Evolutionary conservation across 2,888 invertebrate species (phyloP).

Genomic region (Platycheirus albimanus): DNA sequence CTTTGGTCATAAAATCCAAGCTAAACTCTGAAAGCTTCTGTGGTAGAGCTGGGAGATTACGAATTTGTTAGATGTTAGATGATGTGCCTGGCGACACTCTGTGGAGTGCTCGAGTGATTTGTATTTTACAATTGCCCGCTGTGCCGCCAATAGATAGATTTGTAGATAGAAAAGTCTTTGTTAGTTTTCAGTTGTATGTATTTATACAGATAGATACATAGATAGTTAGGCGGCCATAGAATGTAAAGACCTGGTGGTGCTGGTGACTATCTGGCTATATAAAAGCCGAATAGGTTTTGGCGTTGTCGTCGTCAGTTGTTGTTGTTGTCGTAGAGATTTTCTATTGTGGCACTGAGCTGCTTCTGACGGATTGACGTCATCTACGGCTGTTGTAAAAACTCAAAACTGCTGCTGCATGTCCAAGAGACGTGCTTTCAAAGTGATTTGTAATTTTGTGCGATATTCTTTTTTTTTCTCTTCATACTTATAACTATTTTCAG

Average conservation of each 20-base stretch:
- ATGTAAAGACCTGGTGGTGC: constrained; percentile 26
- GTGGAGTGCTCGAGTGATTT: constrained; percentile 62
- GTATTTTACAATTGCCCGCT: constrained; percentile 59
- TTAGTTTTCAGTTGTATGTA: not conserved
- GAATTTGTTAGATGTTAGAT: constrained; percentile 45
- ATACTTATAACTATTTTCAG: constrained; percentile 11
- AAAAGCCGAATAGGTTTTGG: constrained; percentile 32
- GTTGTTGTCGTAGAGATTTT: not conserved
- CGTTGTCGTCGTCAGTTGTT: not conserved
- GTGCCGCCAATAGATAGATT: constrained; percentile 49
- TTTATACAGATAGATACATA: constrained; percentile 23
- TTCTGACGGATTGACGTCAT: constrained; percentile 62
- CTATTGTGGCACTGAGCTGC: constrained; percentile 11
- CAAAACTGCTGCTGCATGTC: constrained; percentile 62
- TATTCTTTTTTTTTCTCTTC: constrained; percentile 35
- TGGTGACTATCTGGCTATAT: constrained; percentile 37
- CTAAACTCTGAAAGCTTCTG: constrained; percentile 62
- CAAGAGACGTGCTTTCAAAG: constrained; percentile 70
- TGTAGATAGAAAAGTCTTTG: constrained; percentile 33
- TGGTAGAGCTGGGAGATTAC: constrained; percentile 25
- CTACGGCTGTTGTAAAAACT: constrained; percentile 31
- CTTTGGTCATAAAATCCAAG: constrained; percentile 68
- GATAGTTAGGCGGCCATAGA: constrained; percentile 18
- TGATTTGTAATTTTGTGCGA: constrained; percentile 65
- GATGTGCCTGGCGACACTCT: constrained; percentile 70